Evolutionary conservation across 1,140 invertebrate genomes (phyloP), one percentile per base, ranked within the genome.

Genomic region (Philopotamus ludificatus): DNA sequence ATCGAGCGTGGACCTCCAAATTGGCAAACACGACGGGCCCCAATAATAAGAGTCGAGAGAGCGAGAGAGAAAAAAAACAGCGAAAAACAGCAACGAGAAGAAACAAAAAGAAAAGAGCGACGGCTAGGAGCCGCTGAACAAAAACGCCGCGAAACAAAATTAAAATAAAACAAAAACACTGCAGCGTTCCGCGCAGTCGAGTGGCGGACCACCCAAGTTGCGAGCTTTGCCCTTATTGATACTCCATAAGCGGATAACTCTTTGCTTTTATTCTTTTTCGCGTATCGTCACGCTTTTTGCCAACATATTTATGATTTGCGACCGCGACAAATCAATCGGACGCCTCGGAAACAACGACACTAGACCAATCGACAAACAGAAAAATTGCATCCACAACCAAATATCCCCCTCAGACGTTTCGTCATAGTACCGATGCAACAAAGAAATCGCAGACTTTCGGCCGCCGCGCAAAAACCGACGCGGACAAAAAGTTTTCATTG

Each of bases 131-230:
- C 57, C 57, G 57, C 42, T 42, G 57, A 18, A 60, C 57, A 60
- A 60, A 60, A 60, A 60, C 57, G 28, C 57, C 57, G 57, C 57
- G 57, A 60, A 60, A 60, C 57, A 34, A 34, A 60, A 60, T 47
- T 47, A 44, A 47, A 60, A 60, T 39, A 60, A 60, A 60, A 60
- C 57, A 34, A 47, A 16, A 60, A 22, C 57, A n/a, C 22, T 25
- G 50, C 23, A 39, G 54, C 39, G 47, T 60, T 18, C 47, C 55
- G 55, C 55, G 34, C 15, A 58, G 26, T 58, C 54, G 54, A 58
- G 54, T 58, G 54, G 54, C 39, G 54, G 57, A 60, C 57, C 57
- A 60, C 57, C 57, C 57, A 60, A 60, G 57, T 45, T 21, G 57
- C 22, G 57, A 41, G 42, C 21, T 41, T 60, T 60, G 45, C 16